These are phyloP conservation scores for Carduelis carduelis DNA, from an alignment of 2,797 vertebrate species.

Conservation along the genomic window DNA sequence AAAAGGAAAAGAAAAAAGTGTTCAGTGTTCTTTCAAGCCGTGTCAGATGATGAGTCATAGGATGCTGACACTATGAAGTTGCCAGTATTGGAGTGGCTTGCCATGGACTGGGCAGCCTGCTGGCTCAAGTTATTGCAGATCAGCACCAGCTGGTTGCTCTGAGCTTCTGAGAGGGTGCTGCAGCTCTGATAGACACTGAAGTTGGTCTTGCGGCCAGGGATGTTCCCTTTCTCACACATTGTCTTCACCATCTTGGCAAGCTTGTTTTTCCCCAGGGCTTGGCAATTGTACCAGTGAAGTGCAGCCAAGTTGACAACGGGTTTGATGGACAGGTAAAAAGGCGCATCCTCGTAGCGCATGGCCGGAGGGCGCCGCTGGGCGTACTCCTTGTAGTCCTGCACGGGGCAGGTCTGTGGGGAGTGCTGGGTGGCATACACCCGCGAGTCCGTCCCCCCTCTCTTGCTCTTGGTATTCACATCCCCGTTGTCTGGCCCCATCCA, in stretches of 20 bases:
- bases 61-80: conserved; percentile 84
- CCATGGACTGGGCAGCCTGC: conserved; percentile 81
- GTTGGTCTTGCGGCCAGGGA: conserved; percentile 83
- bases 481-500: conserved; percentile 82
- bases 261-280: conserved; percentile 86
- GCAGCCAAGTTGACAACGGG: conserved; percentile 82
- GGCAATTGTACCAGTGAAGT: conserved; percentile 85
- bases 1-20: neutral
- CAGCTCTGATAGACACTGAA: conserved; percentile 87
- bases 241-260: conserved; percentile 88
- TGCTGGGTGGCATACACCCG: conserved; percentile 83
- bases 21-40: conserved; percentile 62
- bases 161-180: conserved; percentile 82
- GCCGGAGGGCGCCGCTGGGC: conserved; percentile 83
- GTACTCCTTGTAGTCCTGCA: conserved; percentile 86
- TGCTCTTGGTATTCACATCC: conserved; percentile 76
- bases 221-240: conserved; percentile 86
- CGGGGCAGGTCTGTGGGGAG: conserved; percentile 81
- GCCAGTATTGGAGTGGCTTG: conserved; percentile 72
- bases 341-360: conserved; percentile 83
- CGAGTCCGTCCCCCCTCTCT: conserved; percentile 78
- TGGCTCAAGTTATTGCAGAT: conserved; percentile 85
- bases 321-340: conserved; percentile 85
- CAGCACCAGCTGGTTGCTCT: conserved; percentile 85
- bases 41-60: conserved; percentile 84